Base-by-base conservation (phyloP, 1,140 invertebrate species). In the Paramacrobiotus metropolitanus region DNA sequence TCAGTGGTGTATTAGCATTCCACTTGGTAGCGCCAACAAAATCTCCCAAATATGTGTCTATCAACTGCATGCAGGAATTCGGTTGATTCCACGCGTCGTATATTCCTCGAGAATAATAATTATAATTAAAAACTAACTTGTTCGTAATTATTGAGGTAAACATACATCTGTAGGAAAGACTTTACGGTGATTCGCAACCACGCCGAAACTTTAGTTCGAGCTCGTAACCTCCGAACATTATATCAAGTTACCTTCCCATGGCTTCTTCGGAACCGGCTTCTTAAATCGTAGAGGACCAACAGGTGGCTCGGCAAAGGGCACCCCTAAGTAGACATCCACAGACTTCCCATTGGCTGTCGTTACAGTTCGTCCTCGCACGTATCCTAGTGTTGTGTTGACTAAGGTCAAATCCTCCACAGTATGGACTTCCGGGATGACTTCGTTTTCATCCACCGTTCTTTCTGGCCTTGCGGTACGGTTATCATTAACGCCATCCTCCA, bases 1-100 rank as follows among this genome's bases (percentile, higher is more conserved):
- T 87, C 62, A 89, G 81, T 69, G 86, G 84, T 1, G 87, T 90
- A 66, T 89, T 90, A 0, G 87, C 85, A 73, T 91, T 92, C 89
- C 88, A 93, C 85, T 91, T 92, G 68, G 87, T 84, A 67, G 70
- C 64, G 15, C 73, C 73, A 55, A 64, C 62, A 63, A 75, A 73
- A 70, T 89, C 84, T 30, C 85, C 86, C 68, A 95, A 94, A 30
- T 87, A 78, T 1, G 81, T 85, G 75, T 96, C 91, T 62, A 83
- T 78, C 48, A 88, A 30, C 65, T 64, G 63, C 40, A 60, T 62
- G 73, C 86, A 89, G 63, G 83, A 85, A 69, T 86, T 86, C 29
- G 85, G 84, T 69, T 85, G 73, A 21, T 77, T 76, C 0, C 80
- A 86, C 24, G 85, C 84, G 70, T 87, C 83, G 18, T 84, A 74